phyloP scores from a whole-genome alignment of 2,888 invertebrate species.

The Melanostoma scalare region DNA sequence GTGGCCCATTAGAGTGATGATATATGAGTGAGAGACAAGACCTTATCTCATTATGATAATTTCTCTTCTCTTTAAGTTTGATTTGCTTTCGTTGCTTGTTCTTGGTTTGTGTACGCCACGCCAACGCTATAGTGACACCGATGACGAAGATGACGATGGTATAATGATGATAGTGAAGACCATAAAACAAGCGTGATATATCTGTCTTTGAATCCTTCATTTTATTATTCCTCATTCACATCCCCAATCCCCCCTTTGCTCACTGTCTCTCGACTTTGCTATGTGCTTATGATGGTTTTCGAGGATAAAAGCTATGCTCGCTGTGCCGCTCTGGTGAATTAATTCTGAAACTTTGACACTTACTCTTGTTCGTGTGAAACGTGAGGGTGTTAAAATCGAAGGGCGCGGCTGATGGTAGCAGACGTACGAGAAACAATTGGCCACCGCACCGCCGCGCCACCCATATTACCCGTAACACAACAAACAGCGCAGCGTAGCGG shows the following conservation, averaged over 20 bases:
- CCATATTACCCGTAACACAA: neutral
- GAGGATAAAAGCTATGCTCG: constrained; percentile 44
- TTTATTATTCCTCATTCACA: constrained; percentile 19
- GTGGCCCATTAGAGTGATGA: constrained; percentile 60
- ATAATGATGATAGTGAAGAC: constrained; percentile 25
- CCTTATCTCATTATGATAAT: constrained; percentile 72
- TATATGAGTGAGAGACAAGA: constrained; percentile 65
- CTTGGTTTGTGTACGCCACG: constrained; percentile 37
- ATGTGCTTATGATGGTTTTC: constrained; percentile 38
- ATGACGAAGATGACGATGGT: constrained; percentile 19
- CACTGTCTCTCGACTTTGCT: constrained; percentile 6
- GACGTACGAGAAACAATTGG: neutral
- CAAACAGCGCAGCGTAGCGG: too few species aligned
- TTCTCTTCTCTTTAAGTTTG: constrained; percentile 64
- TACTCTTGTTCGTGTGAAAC: constrained; percentile 41
- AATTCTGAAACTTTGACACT: constrained; percentile 69
- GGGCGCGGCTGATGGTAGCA: constrained; percentile 1
- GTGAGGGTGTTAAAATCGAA: constrained; percentile 10
- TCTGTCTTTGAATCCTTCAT: constrained; percentile 46
- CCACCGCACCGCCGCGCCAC: neutral
- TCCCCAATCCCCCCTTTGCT: neutral
- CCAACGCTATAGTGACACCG: neutral
- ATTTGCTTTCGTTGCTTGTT: constrained; percentile 59
- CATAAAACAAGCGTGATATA: constrained; percentile 44
- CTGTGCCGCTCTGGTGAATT: constrained; percentile 48